Evolutionary conservation across 2,797 vertebrate species (phyloP).

Genomic region (Coregonus suidteri): DNA sequence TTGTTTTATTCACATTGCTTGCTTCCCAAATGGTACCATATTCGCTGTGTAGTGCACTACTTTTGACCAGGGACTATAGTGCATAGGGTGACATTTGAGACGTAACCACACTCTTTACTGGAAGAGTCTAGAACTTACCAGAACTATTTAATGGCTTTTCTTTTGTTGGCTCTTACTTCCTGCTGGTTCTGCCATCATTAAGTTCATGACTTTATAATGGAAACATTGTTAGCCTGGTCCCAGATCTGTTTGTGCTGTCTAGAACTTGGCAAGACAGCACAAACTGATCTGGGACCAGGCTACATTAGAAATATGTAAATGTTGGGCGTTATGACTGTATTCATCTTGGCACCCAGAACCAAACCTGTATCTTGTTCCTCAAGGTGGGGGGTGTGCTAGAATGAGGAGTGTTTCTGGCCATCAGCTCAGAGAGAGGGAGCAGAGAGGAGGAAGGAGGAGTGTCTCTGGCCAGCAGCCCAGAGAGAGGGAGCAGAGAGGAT

Average conservation of each 20-base stretch:
- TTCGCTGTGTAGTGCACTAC: not conserved
- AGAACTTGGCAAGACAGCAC: not conserved
- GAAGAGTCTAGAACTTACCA: slow-evolving; percentile 32
- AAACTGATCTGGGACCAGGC: not conserved
- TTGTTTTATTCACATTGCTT: slow-evolving; percentile 28
- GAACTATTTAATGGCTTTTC: slow-evolving; percentile 19
- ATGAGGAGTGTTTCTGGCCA: not conserved
- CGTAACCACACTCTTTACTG: slow-evolving; percentile 16
- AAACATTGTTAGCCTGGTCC: not conserved
- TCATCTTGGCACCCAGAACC: no score
- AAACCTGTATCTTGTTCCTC: not conserved
- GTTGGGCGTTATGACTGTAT: not conserved
- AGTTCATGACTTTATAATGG: slow-evolving; percentile 7
- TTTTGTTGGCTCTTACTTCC: not conserved
- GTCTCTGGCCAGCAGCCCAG: no score
- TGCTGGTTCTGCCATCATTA: slow-evolving; percentile 23
- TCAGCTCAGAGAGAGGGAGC: no score
- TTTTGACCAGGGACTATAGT: not conserved
- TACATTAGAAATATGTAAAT: not conserved
- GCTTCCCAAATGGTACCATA: not conserved
- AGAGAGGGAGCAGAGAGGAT: no score
- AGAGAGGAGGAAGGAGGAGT: no score
- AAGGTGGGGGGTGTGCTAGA: slow-evolving; percentile 54
- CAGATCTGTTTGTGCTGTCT: not conserved
- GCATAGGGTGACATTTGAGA: not conserved